These are phyloP conservation scores for Caiman crocodilus DNA, from an alignment of 2,797 vertebrate species.

Conservation along the genomic window DNA sequence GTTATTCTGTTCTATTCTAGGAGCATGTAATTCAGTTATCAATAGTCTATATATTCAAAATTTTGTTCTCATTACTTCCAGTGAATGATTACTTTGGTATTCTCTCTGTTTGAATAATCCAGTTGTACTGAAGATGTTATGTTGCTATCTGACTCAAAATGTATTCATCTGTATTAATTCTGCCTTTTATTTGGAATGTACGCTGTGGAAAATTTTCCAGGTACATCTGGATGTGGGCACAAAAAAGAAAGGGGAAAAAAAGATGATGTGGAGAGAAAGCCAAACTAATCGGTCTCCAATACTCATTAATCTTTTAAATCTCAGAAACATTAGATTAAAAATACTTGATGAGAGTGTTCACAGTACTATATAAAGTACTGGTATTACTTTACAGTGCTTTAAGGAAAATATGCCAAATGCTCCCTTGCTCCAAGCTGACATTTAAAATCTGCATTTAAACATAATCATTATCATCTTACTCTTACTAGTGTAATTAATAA, in stretches of 20 bases:
- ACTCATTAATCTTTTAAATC: neutral
- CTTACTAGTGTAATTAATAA: neutral
- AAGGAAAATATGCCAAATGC: neutral
- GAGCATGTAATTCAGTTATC: constrained; percentile 49
- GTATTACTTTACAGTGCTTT: neutral
- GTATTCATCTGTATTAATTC: neutral
- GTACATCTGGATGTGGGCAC: neutral
- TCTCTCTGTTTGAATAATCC: constrained; percentile 14
- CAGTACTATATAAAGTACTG: neutral
- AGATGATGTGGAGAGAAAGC: neutral
- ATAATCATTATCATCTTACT: neutral
- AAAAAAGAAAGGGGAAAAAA: neutral
- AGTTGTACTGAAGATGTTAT: neutral
- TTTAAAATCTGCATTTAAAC: neutral
- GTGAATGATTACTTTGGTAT: neutral
- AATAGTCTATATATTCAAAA: constrained; percentile 43
- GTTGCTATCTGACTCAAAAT: constrained; percentile 1
- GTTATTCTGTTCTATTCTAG: constrained; percentile 21
- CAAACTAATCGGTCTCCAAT: neutral
- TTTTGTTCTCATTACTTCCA: neutral
- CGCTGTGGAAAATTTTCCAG: constrained; percentile 16
- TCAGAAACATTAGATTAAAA: neutral
- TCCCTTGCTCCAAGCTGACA: neutral
- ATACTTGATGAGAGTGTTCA: neutral
- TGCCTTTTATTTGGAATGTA: constrained; percentile 10